These are phyloP conservation scores for Neodiprion pinetum DNA, from an alignment of 1,140 invertebrate species.

Conservation along the genomic window DNA sequence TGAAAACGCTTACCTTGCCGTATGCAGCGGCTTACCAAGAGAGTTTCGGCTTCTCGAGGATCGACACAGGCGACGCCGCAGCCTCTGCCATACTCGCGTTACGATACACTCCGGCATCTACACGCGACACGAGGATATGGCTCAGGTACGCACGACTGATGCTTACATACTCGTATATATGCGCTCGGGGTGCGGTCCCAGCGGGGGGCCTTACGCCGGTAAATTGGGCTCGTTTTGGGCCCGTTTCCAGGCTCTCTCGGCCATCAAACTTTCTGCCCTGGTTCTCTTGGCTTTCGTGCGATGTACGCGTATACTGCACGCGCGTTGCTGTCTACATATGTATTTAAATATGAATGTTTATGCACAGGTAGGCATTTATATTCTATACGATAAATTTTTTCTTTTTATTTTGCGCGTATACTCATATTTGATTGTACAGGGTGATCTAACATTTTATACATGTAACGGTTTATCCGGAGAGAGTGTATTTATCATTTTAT, in stretches of 20 bases:
- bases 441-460: no score
- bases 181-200: background rate
- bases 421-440: no score
- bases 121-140: background rate
- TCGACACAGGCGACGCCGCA: background rate
- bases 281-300: background rate
- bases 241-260: background rate
- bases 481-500: no score
- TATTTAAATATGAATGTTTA: no score
- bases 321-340: no score
- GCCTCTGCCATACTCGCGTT: background rate
- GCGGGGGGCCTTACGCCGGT: background rate
- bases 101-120: background rate
- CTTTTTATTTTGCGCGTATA: no score
- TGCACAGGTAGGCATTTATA: no score
- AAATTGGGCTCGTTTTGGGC: slow-evolving; percentile 1
- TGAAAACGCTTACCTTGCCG: no score
- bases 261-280: background rate
- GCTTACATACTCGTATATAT: background rate
- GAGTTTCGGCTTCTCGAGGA: background rate
- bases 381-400: no score
- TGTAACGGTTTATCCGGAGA: no score
- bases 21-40: no score
- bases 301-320: no score
- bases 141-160: background rate